Evolutionary conservation across 1,140 invertebrate species (phyloP), one percentile per base, ranked within the genome.

Genomic region (Parasteatoda tepidariorum): DNA sequence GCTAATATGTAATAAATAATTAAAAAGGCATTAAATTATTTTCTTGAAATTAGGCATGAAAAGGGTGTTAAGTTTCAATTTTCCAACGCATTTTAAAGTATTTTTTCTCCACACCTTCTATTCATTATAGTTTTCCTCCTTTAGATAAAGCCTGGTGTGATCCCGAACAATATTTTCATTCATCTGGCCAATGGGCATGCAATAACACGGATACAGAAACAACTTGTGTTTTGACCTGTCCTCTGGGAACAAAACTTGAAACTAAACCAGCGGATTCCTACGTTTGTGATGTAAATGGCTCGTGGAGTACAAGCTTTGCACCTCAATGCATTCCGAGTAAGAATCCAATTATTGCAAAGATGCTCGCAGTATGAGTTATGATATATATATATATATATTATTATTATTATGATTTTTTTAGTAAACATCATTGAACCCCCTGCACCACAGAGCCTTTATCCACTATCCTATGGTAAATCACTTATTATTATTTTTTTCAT

Each of bases 161-260:
- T 83, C 87, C 91, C 1, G 22, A 38, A 5, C 89, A 91, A 38
- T 92, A 92, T 68, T 85, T 94, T 22, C 90, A 90, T 0, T 95
- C 95, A 87, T 95, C 95, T 87, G 94, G 94, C 3, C 92, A 91
- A 28, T 94, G 93, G 87, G 92, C 92, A 38, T 95, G 94, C 86
- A 90, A 89, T 1, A 92, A 92, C 3, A 90, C 92, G 84, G 88
- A 86, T 13, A 90, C 92, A 18, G 87, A 88, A 33, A 92, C 92
- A 70, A 90, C 89, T 0, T 96, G 95, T 88, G 88, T 87, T 0
- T 87, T 96, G 0, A 89, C 86, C 4, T 97, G 95, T 86, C 92
- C 94, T 5, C 61, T 88, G 41, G 92, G 92, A 6, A 90, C 92
- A 30, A 86, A 89, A 26, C 93, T 94, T 86, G 91, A 92, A 61